Base-by-base conservation (phyloP, 1,140 invertebrate species). In the Apis laboriosa region DNA sequence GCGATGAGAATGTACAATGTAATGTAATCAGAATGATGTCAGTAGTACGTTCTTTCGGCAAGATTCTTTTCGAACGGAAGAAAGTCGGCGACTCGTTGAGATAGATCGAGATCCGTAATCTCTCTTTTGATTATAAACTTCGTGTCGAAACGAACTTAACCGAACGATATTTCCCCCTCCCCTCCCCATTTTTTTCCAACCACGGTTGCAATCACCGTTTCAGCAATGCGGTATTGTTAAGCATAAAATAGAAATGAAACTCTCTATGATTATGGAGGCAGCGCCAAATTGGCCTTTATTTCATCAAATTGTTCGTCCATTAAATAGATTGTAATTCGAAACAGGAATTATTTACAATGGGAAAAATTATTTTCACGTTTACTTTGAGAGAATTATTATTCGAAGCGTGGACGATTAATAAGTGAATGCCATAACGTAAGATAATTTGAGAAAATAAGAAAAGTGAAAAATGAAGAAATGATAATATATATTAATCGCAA, bases 21-120 rank as follows among this genome's bases (percentile, higher is more conserved):
- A 88, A 88, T 84, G 72, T 89, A 88, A 88, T 85, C 74, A 60
- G 77, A 90, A 89, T 83, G 80, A 84, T 90, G 89, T 90, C 80
- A 90, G 89, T 90, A 61, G 88, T 84, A 84, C 80, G 56, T 43
- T 74, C 56, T 84, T 83, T 77, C 43, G 49, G 49, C 55, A 24
- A 28, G 28, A 76, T 63, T 73, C 19, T 49, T 66, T 64, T 28
- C 34, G 34, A 56, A n/a, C 58, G 17, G 43, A 24, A 13, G 51
- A 67, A 75, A 80, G 55, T 64, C 51, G 43, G 43, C 24, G 49
- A 49, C 51, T 56, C 17, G n/a, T 56, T 56, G 9, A 21, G 3
- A 43, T 11, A 17, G n/a, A 53, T 55, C n/a, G 11, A 43, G 72
- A 60, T 60, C 55, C 34, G 72, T 74, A 51, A 73, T 73, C 53